Percentiles rank a stretch among this genome's conserved stretches.
Evolutionary conservation across 2,113 vertebrate species (phyloP).

Genomic region (Gymnogyps californianus): DNA sequence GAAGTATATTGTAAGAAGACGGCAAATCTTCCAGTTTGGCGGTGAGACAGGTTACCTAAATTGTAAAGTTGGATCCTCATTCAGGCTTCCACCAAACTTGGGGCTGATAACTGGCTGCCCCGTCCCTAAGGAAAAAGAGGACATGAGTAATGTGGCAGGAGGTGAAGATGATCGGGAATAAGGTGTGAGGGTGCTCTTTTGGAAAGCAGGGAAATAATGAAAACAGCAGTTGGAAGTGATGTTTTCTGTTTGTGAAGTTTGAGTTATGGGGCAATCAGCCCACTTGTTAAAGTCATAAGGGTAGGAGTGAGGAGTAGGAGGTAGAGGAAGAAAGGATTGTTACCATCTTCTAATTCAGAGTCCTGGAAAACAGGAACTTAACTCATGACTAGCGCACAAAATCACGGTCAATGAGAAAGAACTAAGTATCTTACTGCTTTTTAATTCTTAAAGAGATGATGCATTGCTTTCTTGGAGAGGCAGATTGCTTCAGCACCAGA

Average conservation of each 20-base stretch:
- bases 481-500: neutral
- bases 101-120: neutral
- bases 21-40: neutral
- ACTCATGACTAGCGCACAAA: neutral
- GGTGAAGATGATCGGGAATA: neutral
- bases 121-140: neutral
- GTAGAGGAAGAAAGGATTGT: neutral
- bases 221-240: neutral
- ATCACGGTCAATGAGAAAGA: neutral
- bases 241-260: neutral
- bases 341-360: neutral
- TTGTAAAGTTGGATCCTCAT: neutral
- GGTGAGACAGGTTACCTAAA: neutral
- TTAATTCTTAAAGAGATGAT: neutral
- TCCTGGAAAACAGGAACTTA: neutral
- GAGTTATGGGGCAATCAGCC: neutral
- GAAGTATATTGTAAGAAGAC: neutral
- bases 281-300: neutral
- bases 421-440: neutral
- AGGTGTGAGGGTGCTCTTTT: neutral
- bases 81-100: neutral
- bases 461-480: neutral
- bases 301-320: neutral
- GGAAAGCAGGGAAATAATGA: neutral
- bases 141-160: neutral